Conservation (phyloP, 2,888 invertebrate species). For the Hirtodrosophila alboralis region DNA sequence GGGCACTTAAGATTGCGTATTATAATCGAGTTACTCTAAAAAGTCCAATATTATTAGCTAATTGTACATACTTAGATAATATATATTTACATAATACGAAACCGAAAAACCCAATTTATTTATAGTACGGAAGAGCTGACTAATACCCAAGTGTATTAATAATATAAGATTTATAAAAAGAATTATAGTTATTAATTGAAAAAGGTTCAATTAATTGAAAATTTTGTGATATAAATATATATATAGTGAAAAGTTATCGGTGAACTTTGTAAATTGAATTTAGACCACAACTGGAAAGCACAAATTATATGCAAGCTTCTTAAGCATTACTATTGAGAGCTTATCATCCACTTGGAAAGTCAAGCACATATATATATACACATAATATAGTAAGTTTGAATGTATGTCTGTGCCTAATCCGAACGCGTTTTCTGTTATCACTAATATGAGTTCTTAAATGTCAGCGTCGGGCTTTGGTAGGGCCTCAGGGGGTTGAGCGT, state of each 20-base stretch:
- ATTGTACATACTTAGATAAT: no score
- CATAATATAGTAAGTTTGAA: not conserved
- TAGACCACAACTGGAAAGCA: not conserved
- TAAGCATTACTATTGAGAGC: constrained; percentile 11
- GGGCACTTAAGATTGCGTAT: constrained; percentile 33
- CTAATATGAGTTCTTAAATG: constrained; percentile 9
- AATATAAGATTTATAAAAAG: not conserved
- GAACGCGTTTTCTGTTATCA: constrained; percentile 29
- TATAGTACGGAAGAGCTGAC: no score
- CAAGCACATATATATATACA: not conserved
- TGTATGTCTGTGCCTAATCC: constrained; percentile 22
- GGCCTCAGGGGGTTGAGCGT: constrained; percentile 13
- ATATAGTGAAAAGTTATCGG: no score
- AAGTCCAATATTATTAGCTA: not conserved
- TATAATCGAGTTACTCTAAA: constrained; percentile 11
- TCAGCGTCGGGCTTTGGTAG: constrained; percentile 3
- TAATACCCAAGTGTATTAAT: no score
- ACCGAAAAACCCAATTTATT: no score
- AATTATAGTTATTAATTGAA: not conserved
- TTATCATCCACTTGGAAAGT: constrained; percentile 30
- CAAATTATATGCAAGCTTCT: constrained; percentile 10
- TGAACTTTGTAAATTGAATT: no score
- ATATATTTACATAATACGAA: no score
- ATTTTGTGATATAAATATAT: no score
- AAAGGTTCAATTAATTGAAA: no score